Evolutionary conservation across 1,140 invertebrate species (phyloP).

Genomic region (Drosophila jambulina): DNA sequence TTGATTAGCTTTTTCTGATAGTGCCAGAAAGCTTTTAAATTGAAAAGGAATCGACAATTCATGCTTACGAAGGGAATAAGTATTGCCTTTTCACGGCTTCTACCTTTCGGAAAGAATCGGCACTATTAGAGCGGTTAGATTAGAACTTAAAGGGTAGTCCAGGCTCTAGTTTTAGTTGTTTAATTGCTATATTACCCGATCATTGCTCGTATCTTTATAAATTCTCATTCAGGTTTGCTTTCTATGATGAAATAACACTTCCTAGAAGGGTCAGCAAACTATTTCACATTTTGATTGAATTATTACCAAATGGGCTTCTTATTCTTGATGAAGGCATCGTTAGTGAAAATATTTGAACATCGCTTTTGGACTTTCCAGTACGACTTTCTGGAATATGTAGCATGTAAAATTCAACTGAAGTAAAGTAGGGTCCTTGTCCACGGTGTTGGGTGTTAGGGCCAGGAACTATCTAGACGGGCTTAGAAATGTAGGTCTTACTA

Average conservation of each 20-base stretch:
- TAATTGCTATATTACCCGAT: neutral
- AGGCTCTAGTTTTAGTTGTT: neutral
- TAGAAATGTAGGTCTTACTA: too few species aligned
- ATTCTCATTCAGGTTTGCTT: neutral
- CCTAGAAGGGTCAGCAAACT: neutral
- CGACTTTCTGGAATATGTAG: too few species aligned
- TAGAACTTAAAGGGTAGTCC: conserved; percentile 7
- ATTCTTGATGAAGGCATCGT: too few species aligned
- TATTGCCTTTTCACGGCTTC: too few species aligned
- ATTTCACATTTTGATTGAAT: neutral
- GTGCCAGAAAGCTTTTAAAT: neutral
- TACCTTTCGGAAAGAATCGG: too few species aligned
- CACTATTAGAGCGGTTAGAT: neutral
- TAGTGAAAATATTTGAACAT: too few species aligned
- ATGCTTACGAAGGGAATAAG: too few species aligned
- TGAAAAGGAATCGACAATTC: conserved; percentile 17
- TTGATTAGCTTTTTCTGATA: conserved; percentile 41
- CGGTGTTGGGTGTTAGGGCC: too few species aligned
- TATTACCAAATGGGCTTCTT: conserved; percentile 1
- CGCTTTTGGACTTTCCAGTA: too few species aligned
- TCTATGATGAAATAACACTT: conserved; percentile 1
- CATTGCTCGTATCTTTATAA: conserved; percentile 3
- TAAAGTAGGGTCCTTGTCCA: too few species aligned
- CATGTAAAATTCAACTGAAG: too few species aligned
- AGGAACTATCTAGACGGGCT: too few species aligned